Evolutionary conservation across 2,888 invertebrate genomes (phyloP).

Genomic region (Molanna angustata): DNA sequence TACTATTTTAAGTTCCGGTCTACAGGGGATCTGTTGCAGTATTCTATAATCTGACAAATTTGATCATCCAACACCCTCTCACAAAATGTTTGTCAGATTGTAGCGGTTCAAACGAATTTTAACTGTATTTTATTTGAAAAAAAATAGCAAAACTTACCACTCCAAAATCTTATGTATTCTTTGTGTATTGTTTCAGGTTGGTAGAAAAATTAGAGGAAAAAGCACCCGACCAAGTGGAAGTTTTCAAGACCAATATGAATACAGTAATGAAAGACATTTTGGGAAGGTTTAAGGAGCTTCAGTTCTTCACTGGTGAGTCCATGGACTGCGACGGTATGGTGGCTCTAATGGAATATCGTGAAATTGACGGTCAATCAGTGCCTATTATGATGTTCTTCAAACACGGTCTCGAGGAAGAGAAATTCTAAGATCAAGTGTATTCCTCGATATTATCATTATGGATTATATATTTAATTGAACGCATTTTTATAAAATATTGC

Average conservation of each 20-base stretch:
- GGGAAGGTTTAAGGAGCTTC: constrained; percentile 86
- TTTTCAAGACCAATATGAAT: constrained; percentile 90
- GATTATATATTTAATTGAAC: too few relatives aligned
- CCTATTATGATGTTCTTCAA: constrained; percentile 96
- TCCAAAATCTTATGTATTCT: not conserved
- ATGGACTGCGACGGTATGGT: constrained; percentile 94
- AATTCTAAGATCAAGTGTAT: constrained; percentile 76
- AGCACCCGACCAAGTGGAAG: constrained; percentile 79
- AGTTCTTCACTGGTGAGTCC: constrained; percentile 90
- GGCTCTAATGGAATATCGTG: constrained; percentile 91
- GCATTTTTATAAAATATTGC: too few relatives aligned
- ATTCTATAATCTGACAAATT: too few relatives aligned
- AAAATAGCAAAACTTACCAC: too few relatives aligned
- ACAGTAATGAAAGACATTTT: constrained; percentile 91
- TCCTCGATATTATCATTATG: too few relatives aligned
- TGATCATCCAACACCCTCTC: too few relatives aligned
- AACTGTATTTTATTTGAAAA: too few relatives aligned
- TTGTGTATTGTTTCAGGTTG: constrained; percentile 54
- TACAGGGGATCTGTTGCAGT: too few relatives aligned
- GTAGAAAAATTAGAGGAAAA: constrained; percentile 78
- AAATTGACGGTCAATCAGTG: constrained; percentile 74
- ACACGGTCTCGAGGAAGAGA: constrained; percentile 93
- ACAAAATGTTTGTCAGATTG: too few relatives aligned
- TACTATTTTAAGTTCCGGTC: too few relatives aligned
- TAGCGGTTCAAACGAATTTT: too few relatives aligned